Percentiles rank a stretch among this genome's conserved stretches.
Conservation (phyloP, 1,140 invertebrate genomes). For the Ephestia elutella region DNA sequence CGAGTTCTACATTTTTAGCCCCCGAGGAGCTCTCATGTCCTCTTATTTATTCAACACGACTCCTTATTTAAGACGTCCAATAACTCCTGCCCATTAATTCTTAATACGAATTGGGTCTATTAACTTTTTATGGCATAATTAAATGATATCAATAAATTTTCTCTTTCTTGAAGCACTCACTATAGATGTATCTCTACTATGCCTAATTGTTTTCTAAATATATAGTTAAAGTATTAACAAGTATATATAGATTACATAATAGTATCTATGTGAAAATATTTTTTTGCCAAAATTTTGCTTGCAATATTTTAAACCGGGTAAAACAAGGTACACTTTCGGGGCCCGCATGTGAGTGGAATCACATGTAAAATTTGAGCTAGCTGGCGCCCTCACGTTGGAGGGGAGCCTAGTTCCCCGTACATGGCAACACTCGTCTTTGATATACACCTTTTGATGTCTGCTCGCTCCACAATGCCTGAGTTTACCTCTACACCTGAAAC, state of each 20-base stretch:
- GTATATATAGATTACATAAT: too few species aligned
- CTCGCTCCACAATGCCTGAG: conserved; percentile 53
- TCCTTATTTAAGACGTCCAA: conserved; percentile 35
- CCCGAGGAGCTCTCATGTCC: conserved; percentile 40
- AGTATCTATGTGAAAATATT: too few species aligned
- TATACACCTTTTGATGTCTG: conserved; percentile 67
- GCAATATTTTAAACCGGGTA: neutral
- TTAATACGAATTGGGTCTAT: conserved; percentile 11
- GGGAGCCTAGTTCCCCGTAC: conserved; percentile 48
- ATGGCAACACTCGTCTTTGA: conserved; percentile 65
- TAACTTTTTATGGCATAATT: neutral
- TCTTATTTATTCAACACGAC: conserved; percentile 52
- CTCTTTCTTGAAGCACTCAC: too few species aligned
- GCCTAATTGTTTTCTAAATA: too few species aligned
- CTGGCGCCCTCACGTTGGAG: conserved; percentile 45
- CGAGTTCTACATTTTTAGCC: conserved; percentile 48
- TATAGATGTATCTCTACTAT: too few species aligned
- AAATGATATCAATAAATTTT: neutral
- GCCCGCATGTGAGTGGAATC: conserved; percentile 7
- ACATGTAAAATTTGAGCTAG: conserved; percentile 59
- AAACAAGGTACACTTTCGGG: neutral
- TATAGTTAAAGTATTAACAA: too few species aligned
- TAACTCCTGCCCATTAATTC: conserved; percentile 27
- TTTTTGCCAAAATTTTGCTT: too few species aligned
- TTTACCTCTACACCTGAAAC: conserved; percentile 54